These are phyloP conservation scores for Megalops atlanticus DNA, from an alignment of 2,113 vertebrate species.

Conservation along the genomic window DNA sequence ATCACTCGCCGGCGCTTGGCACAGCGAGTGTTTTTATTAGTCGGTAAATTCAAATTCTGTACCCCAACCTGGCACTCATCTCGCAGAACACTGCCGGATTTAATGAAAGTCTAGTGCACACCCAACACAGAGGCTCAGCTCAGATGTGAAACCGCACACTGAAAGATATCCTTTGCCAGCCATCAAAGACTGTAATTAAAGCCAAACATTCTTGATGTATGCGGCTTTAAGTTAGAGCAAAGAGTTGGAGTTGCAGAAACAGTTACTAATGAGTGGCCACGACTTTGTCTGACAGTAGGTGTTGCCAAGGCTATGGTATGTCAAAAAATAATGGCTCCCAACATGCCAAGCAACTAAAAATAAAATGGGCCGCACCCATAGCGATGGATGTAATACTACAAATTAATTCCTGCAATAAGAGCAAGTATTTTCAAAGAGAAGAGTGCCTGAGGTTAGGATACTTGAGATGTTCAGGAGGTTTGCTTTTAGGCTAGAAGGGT, in stretches of 20 bases:
- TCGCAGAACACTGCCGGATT: conserved; percentile 26
- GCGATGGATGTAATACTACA: background rate
- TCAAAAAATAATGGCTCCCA: background rate
- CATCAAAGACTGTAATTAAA: conserved; percentile 46
- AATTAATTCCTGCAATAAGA: background rate
- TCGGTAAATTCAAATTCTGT: conserved; percentile 14
- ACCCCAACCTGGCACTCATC: conserved; percentile 24
- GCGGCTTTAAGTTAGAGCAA: conserved; percentile 33
- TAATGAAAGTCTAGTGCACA: conserved; percentile 15
- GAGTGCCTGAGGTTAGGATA: too few species aligned
- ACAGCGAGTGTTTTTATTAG: background rate
- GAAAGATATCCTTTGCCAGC: conserved; percentile 27
- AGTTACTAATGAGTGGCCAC: background rate
- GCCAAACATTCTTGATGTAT: conserved; percentile 44
- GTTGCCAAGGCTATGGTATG: background rate
- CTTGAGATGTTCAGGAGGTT: background rate
- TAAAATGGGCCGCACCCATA: background rate
- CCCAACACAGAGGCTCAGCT: conserved; percentile 18
- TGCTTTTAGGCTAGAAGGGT: background rate
- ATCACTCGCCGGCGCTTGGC: too few species aligned
- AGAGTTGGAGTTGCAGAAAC: conserved; percentile 18
- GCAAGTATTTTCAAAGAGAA: too few species aligned
- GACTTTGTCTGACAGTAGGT: background rate
- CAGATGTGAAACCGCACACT: conserved; percentile 34
- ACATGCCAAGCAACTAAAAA: background rate